Evolutionary conservation across 2,888 invertebrate species (phyloP), one percentile per base, ranked within the genome.

Genomic region (Philaethria dido): DNA sequence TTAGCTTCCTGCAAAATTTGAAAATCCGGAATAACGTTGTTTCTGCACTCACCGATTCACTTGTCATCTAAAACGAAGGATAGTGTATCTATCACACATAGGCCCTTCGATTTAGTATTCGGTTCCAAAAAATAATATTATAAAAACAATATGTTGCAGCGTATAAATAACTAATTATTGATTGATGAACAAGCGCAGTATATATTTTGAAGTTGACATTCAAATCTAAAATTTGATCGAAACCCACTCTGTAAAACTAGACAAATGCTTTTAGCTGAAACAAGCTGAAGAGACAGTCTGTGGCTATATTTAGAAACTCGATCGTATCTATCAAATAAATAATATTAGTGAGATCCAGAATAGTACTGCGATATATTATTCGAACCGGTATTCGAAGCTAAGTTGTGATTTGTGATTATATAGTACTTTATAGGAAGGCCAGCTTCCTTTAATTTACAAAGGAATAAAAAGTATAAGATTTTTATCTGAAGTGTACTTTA

Each of bases 371-470:
- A 48, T 48, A 47, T 36, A 59, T 66, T 62, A 20, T 39, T 62
- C 18, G 50, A 62, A 14, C 16, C 47, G 44, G 36, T 18, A 16
- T 54, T 20, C 16, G 45, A 45, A 48, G 25, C 44, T 59, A 45
- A 48, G 47, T 25, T 39, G 48, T 47, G 48, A 64, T 64, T 25
- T 39, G 48, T 47, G 48, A 64, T 64, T 57, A 57, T 48, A 13
- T 64, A 48, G 36, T 45, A 29, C 39, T 59, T 29, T 59, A 44
- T 55, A 55, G 47, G 47, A 59, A 59, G 57, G 36, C 62, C 57
- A 66, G 47, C 25, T 52, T 59, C 59, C 50, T 44, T 52, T 66
- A 62, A 59, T 66, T 57, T 57, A 22, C n/a, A 57, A 57, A 42
- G 42, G 42, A 57, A 57, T 22, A 57, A 42, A n/a, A 5, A 39